These are phyloP conservation scores for Hesperophylax magnus DNA, from an alignment of 1,140 invertebrate genomes.

Conservation along the genomic window DNA sequence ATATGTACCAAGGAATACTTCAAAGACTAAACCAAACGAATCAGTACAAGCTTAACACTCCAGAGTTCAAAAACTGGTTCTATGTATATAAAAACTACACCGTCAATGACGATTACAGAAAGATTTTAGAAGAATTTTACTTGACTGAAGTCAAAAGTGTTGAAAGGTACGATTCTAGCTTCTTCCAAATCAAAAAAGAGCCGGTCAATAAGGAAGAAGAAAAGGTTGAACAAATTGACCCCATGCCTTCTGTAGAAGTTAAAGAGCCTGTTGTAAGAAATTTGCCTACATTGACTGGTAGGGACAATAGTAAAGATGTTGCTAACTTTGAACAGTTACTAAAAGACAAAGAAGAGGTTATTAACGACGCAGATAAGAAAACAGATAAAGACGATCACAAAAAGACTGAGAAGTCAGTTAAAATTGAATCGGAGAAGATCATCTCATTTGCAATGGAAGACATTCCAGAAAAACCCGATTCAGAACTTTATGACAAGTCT, in stretches of 20 bases:
- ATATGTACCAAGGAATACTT: constrained; percentile 68
- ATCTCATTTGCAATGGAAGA: constrained; percentile 69
- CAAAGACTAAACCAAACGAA: constrained; percentile 69
- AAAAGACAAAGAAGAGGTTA: constrained; percentile 40
- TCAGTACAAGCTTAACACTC: constrained; percentile 69
- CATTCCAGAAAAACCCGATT: constrained; percentile 65
- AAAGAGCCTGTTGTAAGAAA: constrained; percentile 58
- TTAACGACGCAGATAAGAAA: constrained; percentile 57
- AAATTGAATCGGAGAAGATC: constrained; percentile 63
- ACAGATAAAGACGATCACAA: constrained; percentile 43
- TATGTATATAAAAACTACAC: constrained; percentile 77
- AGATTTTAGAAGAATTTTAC: constrained; percentile 72
- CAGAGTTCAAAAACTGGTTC: constrained; percentile 76
- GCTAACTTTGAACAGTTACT: constrained; percentile 36
- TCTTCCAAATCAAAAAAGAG: constrained; percentile 55
- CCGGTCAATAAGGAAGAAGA: constrained; percentile 60
- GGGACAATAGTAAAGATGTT: constrained; percentile 56
- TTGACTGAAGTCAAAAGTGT: constrained; percentile 74
- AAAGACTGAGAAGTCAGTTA: constrained; percentile 52
- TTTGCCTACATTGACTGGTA: background rate
- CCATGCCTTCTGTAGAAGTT: constrained; percentile 55
- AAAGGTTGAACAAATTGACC: constrained; percentile 52
- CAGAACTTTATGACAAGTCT: constrained; percentile 60
- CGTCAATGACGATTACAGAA: constrained; percentile 72
- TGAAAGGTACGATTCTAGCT: constrained; percentile 64